These are phyloP conservation scores for Podilymbus podiceps DNA, from an alignment of 2,113 vertebrate species.

Conservation along the genomic window DNA sequence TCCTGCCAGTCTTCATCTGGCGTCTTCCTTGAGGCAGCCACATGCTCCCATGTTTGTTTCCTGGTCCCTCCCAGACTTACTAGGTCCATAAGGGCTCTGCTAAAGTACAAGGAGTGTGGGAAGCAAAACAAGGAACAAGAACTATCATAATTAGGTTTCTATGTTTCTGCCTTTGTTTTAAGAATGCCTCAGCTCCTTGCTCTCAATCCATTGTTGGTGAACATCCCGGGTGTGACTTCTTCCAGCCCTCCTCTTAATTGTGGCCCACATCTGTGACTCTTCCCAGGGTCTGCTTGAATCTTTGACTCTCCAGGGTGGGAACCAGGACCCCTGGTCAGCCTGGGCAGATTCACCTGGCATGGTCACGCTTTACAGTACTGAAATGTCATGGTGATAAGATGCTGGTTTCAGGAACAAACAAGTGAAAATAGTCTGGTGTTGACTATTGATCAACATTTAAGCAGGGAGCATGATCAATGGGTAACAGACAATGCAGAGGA, in stretches of 20 bases:
- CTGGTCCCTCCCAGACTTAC: neutral
- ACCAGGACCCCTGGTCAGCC: neutral
- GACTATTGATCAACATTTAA: neutral
- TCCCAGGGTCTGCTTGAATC: neutral
- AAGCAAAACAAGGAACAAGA: neutral
- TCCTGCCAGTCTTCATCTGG: neutral
- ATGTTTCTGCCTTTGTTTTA: neutral
- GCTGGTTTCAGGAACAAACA: neutral
- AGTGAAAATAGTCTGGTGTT: neutral
- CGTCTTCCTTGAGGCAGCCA: neutral
- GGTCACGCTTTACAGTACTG: neutral
- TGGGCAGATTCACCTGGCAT: neutral
- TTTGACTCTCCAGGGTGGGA: neutral
- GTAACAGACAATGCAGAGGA: neutral
- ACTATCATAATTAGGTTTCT: neutral
- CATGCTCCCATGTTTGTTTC: neutral
- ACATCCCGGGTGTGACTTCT: neutral
- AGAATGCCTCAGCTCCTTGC: neutral
- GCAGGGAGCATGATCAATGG: neutral
- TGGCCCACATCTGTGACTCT: neutral
- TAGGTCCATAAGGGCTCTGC: neutral
- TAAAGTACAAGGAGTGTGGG: neutral
- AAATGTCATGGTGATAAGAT: neutral
- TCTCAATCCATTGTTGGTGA: neutral
- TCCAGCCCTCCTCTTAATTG: neutral